Evolutionary conservation across 2,113 vertebrate species (phyloP), one percentile per base, ranked within the genome.

Genomic region (Columbina picui): DNA sequence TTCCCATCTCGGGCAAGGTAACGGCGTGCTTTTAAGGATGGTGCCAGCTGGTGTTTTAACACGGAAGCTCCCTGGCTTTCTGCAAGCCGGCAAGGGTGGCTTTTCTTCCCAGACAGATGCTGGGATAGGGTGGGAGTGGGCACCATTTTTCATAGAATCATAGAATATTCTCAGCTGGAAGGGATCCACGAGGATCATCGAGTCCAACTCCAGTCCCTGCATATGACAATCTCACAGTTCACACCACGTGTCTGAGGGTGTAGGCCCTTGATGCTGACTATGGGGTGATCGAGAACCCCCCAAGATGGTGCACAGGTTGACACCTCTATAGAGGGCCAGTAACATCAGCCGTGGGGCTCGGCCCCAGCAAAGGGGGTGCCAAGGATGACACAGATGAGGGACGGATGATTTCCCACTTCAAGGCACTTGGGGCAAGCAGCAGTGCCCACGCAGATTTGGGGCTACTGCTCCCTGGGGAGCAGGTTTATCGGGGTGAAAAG

Each of bases 311-410:
- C 34, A 41, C 22, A n/a, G 36, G 32, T 26, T 75, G 76, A 60
- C 19, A 22, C 27, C 34, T 50, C 15, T 36, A 12, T 26, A 20
- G 2, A 41, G 17, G 18, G 10, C 27, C 19, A 29, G 19, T 6
- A 9, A 0, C 3, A 39, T n/a, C 3, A 1, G 55, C 15, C 1
- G 0, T 38, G 34, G 61, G 47, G 34, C 57, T 76, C 53, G 27
- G 29, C 7, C 12, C 16, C 45, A 29, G 29, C 1, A 0, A 55
- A 36, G 11, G 10, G 30, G 4, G 2, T 12, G 8, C n/a, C 61
- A 70, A 18, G 29, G 34, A 18, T 45, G n/a, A 32, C 69, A 59
- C 34, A 34, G 20, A 27, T 0, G 3, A 71, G 17, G 67, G 10
- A 6, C 68, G 25, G 17, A 41, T 14, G 20, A 26, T 61, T 53